Evolutionary conservation across 2,797 vertebrate species (phyloP).

Genomic region (Echiichthys vipera): DNA sequence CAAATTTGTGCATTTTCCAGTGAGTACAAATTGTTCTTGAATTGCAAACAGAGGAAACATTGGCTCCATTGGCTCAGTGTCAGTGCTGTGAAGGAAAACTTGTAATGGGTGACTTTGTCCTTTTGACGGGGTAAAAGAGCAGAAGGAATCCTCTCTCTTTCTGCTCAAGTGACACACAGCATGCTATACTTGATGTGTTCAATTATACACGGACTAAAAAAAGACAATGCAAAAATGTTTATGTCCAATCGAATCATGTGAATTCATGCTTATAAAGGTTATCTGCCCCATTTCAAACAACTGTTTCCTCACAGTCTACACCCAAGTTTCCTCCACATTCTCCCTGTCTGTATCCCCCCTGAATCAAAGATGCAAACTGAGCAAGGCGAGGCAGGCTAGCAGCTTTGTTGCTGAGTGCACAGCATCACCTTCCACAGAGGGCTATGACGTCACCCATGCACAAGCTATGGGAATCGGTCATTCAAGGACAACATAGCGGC

Average conservation of each 20-base stretch:
- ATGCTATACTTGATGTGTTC: not conserved
- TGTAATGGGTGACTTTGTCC: slow-evolving; percentile 51
- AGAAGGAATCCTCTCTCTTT: slow-evolving; percentile 23
- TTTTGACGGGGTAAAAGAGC: slow-evolving; percentile 40
- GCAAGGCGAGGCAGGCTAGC: slow-evolving; percentile 28
- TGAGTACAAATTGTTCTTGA: slow-evolving; percentile 78
- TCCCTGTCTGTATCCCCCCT: not conserved
- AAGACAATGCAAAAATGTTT: slow-evolving; percentile 19
- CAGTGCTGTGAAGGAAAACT: slow-evolving; percentile 44
- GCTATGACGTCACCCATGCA: slow-evolving; percentile 73
- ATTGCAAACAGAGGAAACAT: slow-evolving; percentile 63
- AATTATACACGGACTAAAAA: slow-evolving; percentile 17
- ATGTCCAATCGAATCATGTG: slow-evolving; percentile 15
- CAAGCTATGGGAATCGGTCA: slow-evolving; percentile 70
- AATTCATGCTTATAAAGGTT: slow-evolving; percentile 18
- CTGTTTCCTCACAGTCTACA: slow-evolving; percentile 50
- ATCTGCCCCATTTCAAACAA: slow-evolving; percentile 45
- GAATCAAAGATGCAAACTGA: slow-evolving; percentile 59
- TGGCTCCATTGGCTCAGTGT: slow-evolving; percentile 65
- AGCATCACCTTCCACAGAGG: slow-evolving; percentile 59
- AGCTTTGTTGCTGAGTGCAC: slow-evolving; percentile 55
- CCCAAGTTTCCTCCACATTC: slow-evolving; percentile 11
- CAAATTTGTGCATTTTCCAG: slow-evolving; percentile 69
- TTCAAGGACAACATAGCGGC: slow-evolving; percentile 76
- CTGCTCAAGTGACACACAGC: slow-evolving; percentile 20